Evolutionary conservation across 2,113 vertebrate genomes (phyloP).

Genomic region (Pithys albifrons): DNA sequence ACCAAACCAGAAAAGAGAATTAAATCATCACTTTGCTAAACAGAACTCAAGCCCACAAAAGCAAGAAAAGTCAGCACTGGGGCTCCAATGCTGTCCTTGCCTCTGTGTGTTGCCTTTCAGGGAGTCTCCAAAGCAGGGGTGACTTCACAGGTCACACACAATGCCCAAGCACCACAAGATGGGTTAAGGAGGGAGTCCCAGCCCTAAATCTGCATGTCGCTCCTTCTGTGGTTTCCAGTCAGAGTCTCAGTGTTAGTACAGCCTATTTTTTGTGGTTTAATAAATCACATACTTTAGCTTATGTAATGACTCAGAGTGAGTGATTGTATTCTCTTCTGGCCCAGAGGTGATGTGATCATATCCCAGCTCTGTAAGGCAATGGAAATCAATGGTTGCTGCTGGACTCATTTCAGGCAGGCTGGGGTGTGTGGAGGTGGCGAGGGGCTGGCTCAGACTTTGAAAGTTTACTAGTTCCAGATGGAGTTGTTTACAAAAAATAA

Average conservation of each 20-base stretch:
- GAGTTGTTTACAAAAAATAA: conserved; percentile 75
- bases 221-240: conserved; percentile 64
- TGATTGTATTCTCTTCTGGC: conserved; percentile 72
- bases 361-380: conserved; percentile 56
- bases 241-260: conserved; percentile 52
- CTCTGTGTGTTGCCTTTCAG: conserved; percentile 6
- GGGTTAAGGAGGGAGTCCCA: conserved; percentile 52
- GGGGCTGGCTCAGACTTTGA: neutral
- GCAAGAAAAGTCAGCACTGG: neutral
- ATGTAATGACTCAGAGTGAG: conserved; percentile 76
- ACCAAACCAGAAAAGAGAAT: conserved; percentile 53
- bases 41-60: conserved; percentile 3
- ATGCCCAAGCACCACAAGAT: conserved; percentile 14
- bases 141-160: conserved; percentile 15
- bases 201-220: conserved; percentile 15
- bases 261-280: conserved; percentile 74
- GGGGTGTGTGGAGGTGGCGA: conserved; percentile 44
- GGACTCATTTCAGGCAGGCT: conserved; percentile 60
- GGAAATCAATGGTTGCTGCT: conserved; percentile 64
- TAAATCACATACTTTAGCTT: conserved; percentile 72
- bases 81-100: neutral
- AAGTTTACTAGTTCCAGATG: conserved; percentile 70
- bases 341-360: conserved; percentile 62
- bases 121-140: neutral
- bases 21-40: conserved; percentile 43